phyloP scores from a whole-genome alignment of 2,797 vertebrate genomes.

The Varecia variegata region DNA sequence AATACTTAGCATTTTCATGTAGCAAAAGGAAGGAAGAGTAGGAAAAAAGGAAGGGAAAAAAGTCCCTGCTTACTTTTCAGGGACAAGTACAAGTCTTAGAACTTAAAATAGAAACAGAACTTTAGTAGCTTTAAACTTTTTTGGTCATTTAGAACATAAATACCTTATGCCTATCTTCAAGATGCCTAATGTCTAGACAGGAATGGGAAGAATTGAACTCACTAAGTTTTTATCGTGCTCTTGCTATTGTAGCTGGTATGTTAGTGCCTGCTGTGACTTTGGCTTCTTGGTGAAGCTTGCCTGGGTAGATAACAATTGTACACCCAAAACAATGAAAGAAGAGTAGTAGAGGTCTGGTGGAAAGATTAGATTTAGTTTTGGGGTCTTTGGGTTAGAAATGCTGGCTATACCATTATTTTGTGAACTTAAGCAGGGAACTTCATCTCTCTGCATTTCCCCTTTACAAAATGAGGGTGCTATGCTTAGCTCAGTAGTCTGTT shows the following conservation, averaged over 20 bases:
- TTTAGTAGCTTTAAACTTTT: background rate
- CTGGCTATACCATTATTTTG: background rate
- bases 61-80: background rate
- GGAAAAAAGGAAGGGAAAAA: background rate
- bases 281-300: background rate
- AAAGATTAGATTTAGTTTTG: background rate
- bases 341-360: background rate
- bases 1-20: slow-evolving; percentile 9
- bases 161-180: background rate
- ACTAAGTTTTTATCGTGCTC: background rate
- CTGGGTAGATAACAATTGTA: background rate
- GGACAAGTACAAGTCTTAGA: background rate
- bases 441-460: background rate
- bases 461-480: background rate
- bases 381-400: background rate
- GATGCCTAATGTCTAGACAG: background rate
- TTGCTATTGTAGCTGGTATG: background rate
- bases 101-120: background rate
- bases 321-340: background rate
- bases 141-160: background rate
- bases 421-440: background rate
- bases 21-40: background rate
- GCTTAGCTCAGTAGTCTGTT: background rate
- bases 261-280: background rate
- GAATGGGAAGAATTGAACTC: background rate